A percentile compares a stretch with the other conserved stretches of the same genome.
phyloP scores from a whole-genome alignment of 2,888 invertebrate species.

The Zhuqinia jingwanae region DNA sequence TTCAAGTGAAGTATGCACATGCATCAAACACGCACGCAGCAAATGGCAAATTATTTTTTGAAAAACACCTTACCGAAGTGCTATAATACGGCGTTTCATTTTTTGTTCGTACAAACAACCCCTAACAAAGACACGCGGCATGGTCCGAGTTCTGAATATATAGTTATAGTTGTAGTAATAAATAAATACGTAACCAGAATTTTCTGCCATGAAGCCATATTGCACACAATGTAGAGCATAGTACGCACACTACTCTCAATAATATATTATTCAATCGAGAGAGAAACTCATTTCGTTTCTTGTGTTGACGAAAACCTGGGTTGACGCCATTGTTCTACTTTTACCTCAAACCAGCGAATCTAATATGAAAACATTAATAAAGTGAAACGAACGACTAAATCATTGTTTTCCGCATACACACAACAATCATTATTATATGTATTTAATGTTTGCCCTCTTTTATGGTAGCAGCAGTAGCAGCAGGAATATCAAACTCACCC shows the following conservation, averaged over 20 bases:
- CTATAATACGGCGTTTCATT: too few relatives aligned
- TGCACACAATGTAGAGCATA: too few relatives aligned
- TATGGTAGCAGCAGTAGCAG: conserved; percentile 27
- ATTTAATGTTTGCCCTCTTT: conserved; percentile 38
- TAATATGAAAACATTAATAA: conserved; percentile 26
- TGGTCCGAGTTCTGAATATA: too few relatives aligned
- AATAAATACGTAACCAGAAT: not conserved
- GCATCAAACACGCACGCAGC: too few relatives aligned
- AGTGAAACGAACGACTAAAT: conserved; percentile 6
- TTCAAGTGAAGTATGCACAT: too few relatives aligned
- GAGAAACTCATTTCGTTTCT: conserved; percentile 39
- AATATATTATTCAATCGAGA: not conserved
- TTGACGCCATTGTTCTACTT: conserved; percentile 31
- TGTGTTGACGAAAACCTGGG: conserved; percentile 1
- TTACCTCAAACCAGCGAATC: conserved; percentile 33
- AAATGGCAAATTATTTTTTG: too few relatives aligned
- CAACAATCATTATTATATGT: conserved; percentile 1
- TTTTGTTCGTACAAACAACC: not conserved
- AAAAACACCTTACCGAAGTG: too few relatives aligned
- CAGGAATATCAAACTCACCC: not conserved
- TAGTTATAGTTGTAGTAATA: not conserved
- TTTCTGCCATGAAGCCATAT: conserved; percentile 17
- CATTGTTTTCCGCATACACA: conserved; percentile 18
- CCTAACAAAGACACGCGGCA: not conserved
- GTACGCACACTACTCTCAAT: too few relatives aligned